Percentiles rank a stretch among this genome's conserved stretches.
phyloP scores from a whole-genome alignment of 2,888 invertebrate genomes.

The Nephrotoma guestfalica region DNA sequence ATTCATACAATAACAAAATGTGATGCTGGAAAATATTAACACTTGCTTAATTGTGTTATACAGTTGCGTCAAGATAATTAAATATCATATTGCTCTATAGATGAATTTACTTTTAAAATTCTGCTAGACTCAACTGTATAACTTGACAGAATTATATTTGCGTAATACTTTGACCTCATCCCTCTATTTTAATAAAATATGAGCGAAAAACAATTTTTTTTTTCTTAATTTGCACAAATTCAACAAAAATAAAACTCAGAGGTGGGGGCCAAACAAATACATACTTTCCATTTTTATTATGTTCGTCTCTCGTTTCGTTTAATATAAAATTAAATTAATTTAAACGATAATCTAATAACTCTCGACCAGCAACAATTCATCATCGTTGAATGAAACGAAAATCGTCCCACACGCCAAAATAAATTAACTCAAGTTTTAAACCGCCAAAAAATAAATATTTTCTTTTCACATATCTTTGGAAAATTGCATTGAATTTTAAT shows the following conservation, averaged over 20 bases:
- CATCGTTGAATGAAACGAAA: background rate
- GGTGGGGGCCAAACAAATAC: background rate
- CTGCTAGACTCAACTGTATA: background rate
- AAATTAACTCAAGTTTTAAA: background rate
- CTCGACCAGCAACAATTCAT: background rate
- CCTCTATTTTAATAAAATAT: background rate
- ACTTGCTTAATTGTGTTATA: background rate
- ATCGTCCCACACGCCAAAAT: background rate
- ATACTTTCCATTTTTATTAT: background rate
- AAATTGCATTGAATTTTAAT: background rate
- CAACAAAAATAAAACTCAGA: background rate
- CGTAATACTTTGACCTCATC: background rate
- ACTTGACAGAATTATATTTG: background rate
- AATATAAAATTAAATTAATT: background rate
- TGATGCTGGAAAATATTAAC: background rate
- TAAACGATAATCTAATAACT: background rate
- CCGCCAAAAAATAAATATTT: background rate
- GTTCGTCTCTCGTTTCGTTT: background rate
- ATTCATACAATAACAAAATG: background rate
- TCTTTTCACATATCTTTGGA: background rate
- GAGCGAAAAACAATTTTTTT: background rate
- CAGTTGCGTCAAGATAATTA: background rate
- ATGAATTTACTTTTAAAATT: background rate
- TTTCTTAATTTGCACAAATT: background rate
- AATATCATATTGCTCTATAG: background rate